phyloP scores from a whole-genome alignment of 2,888 invertebrate genomes.

The Tholera decimalis region DNA sequence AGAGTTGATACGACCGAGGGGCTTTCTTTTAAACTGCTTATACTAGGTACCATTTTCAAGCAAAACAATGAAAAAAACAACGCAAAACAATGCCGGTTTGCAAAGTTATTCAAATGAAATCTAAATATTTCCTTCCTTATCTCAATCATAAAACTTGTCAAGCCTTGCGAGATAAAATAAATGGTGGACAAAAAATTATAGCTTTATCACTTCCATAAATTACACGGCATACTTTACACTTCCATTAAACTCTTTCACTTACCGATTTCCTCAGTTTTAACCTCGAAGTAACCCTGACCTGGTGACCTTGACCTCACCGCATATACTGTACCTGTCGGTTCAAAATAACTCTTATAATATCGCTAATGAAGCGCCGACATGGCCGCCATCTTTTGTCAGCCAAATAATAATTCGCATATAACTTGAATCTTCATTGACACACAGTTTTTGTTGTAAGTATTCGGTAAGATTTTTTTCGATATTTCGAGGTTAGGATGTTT shows the following conservation, averaged over 20 bases:
- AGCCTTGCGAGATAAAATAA: slow-evolving; percentile 1
- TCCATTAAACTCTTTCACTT: slow-evolving; percentile 53
- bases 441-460: slow-evolving; percentile 24
- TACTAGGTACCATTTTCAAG: too few relatives aligned
- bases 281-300: slow-evolving; percentile 59
- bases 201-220: slow-evolving; percentile 47
- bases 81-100: not conserved
- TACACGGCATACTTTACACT: slow-evolving; percentile 47
- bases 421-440: slow-evolving; percentile 6
- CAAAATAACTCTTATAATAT: slow-evolving; percentile 38
- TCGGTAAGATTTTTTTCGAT: slow-evolving; percentile 21
- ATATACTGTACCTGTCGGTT: slow-evolving; percentile 28
- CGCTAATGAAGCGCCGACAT: slow-evolving; percentile 50
- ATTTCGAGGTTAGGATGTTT: slow-evolving; percentile 41
- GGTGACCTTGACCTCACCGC: slow-evolving; percentile 54
- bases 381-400: slow-evolving; percentile 45
- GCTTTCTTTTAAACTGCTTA: too few relatives aligned
- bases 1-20: too few relatives aligned
- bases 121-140: not conserved
- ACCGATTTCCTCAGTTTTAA: slow-evolving; percentile 56
- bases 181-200: slow-evolving; percentile 19
- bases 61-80: too few relatives aligned
- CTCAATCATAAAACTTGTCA: not conserved
- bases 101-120: too few relatives aligned
- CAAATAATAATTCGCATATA: slow-evolving; percentile 15